Conservation (phyloP, 1,140 invertebrate species). For the Aleiodes sp. region DNA sequence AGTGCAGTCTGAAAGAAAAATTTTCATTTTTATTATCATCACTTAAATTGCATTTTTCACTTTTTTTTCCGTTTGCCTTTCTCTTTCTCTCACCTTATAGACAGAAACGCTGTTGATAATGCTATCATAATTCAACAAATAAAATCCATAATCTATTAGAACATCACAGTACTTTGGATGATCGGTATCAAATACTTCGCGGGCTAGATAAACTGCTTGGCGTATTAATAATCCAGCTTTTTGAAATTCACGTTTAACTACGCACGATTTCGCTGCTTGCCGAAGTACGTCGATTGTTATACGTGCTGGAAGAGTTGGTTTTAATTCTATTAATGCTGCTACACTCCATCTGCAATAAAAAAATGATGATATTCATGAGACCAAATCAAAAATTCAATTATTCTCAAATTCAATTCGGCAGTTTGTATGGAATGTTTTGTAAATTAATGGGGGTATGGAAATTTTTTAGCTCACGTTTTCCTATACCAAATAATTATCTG, state of each 20-base stretch:
- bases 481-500: too few species aligned
- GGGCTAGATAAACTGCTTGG: constrained; percentile 80
- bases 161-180: constrained; percentile 86
- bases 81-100: constrained; percentile 82
- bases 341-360: constrained; percentile 83
- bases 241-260: constrained; percentile 84
- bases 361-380: too few species aligned
- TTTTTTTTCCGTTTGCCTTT: too few species aligned
- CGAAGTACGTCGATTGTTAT: constrained; percentile 82
- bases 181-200: constrained; percentile 73
- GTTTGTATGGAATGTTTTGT: too few species aligned
- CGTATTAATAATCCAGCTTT: constrained; percentile 83
- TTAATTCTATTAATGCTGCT: constrained; percentile 75
- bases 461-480: too few species aligned
- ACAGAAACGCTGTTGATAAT: constrained; percentile 82
- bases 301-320: constrained; percentile 68
- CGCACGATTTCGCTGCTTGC: constrained; percentile 85
- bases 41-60: too few species aligned
- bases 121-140: constrained; percentile 88
- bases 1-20: constrained; percentile 74
- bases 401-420: constrained; percentile 1
- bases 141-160: constrained; percentile 89
- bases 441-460: too few species aligned
- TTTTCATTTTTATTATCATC: too few species aligned
- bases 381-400: constrained; percentile 3